Conservation (phyloP, 2,888 invertebrate genomes). For the Chalcosyrphus nemorum region DNA sequence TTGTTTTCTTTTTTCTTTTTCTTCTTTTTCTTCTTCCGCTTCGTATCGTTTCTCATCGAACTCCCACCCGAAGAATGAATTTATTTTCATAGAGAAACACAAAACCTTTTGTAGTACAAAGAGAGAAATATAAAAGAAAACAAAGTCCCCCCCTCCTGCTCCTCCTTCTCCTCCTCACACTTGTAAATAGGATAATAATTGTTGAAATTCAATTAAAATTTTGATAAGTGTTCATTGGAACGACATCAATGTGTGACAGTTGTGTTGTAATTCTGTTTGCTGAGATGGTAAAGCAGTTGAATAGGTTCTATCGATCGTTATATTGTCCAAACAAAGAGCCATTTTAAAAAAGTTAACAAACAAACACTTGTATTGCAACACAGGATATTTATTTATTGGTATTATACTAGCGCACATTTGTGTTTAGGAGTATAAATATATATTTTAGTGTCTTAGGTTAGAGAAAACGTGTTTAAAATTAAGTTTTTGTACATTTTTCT, state of each 20-base stretch:
- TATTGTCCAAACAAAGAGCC: too few relatives aligned
- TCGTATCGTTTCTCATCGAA: not conserved
- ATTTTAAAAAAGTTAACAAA: slow-evolving; percentile 13
- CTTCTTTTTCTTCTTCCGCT: not conserved
- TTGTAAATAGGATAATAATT: slow-evolving; percentile 21
- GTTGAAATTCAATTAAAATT: not conserved
- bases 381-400: slow-evolving; percentile 1
- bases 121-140: slow-evolving; percentile 13
- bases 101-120: slow-evolving; percentile 49
- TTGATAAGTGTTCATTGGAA: not conserved
- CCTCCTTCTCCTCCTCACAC: not conserved
- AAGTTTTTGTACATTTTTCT: slow-evolving; percentile 9
- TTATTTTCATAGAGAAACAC: slow-evolving; percentile 5
- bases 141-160: slow-evolving; percentile 5
- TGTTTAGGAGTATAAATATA: slow-evolving; percentile 22
- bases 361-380: not conserved
- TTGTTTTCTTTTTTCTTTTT: not conserved
- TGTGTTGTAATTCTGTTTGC: not conserved
- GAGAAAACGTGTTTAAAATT: not conserved
- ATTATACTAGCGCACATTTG: slow-evolving; percentile 34
- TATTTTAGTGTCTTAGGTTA: slow-evolving; percentile 8
- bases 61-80: slow-evolving; percentile 22
- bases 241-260: not conserved
- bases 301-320: too few relatives aligned
- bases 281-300: too few relatives aligned